Evolutionary conservation across 2,888 invertebrate species (phyloP), one percentile per base, ranked within the genome.

Genomic region (Meteorus colon): DNA sequence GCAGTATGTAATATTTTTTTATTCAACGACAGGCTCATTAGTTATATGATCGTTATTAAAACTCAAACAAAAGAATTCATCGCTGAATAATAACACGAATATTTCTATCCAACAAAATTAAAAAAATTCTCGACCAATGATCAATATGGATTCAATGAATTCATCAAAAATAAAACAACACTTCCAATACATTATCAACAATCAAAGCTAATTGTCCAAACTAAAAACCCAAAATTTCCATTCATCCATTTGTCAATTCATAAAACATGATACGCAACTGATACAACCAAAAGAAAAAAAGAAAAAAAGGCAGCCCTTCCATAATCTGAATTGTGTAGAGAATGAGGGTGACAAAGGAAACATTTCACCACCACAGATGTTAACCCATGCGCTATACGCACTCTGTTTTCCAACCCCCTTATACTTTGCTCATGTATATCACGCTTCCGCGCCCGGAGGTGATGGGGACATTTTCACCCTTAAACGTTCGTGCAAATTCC

Each of bases 11-110:
- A 73, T 65, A 73, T 78, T 80, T 78, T 80, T 84, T 84, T 81
- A 84, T 84, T 82, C 82, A 81, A 84, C 84, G 79, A 84, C 83
- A 82, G 82, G 82, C 76, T 80, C 79, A 84, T 83, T 83, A 84
- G 83, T 84, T 84, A 83, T 77, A 66, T 55, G 76, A 73, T 77
- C 73, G 59, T 73, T 65, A 27, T 65, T 73, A 51, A 73, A 65
- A 63, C 65, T 63, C 19, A 51, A 65, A 73, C 73, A 65, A 73
- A 55, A 65, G 65, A 16, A 48, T 45, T 27, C 48, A 4, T 19
- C 19, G 3, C 31, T 29, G 62, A 29, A 14, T 31, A 62, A 14
- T 5, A 27, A 31, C 62, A 29, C 19, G 2, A 14, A 12, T 8
- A 12, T 60, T 60, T 19, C 10, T 27, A 12, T 60, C 4, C 27